Evolutionary conservation across 2,113 vertebrate genomes (phyloP).

Genomic region (Prinia subflava): DNA sequence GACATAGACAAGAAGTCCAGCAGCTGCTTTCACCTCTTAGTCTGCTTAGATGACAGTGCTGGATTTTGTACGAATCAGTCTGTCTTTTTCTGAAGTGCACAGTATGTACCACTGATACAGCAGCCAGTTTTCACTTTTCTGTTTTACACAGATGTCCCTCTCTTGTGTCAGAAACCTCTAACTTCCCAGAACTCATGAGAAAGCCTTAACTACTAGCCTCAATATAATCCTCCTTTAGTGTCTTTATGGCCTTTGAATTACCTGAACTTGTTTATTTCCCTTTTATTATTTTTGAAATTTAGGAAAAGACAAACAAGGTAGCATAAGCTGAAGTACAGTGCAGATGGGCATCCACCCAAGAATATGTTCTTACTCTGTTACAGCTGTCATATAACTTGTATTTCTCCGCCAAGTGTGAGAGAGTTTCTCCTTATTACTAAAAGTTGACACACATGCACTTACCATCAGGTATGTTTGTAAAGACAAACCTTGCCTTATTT

Average conservation of each 20-base stretch:
- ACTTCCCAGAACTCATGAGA: neutral
- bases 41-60: neutral
- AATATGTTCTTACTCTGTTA: neutral
- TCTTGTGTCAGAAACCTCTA: neutral
- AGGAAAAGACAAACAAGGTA: neutral
- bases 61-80: neutral
- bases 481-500: neutral
- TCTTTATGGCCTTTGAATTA: neutral
- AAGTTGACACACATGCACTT: neutral
- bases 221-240: neutral
- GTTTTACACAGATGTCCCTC: neutral
- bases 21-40: neutral
- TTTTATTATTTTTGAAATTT: neutral
- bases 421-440: neutral
- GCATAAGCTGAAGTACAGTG: rapidly evolving
- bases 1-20: neutral
- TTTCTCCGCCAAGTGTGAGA: neutral
- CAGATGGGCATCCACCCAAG: neutral
- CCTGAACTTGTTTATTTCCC: neutral
- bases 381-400: rapidly evolving
- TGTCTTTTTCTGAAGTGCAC: neutral
- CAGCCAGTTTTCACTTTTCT: neutral
- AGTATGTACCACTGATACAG: rapidly evolving
- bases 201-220: neutral
- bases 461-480: neutral